These are phyloP conservation scores for Otolemur crassicaudatus DNA, from an alignment of 2,797 vertebrate species.

Conservation along the genomic window DNA sequence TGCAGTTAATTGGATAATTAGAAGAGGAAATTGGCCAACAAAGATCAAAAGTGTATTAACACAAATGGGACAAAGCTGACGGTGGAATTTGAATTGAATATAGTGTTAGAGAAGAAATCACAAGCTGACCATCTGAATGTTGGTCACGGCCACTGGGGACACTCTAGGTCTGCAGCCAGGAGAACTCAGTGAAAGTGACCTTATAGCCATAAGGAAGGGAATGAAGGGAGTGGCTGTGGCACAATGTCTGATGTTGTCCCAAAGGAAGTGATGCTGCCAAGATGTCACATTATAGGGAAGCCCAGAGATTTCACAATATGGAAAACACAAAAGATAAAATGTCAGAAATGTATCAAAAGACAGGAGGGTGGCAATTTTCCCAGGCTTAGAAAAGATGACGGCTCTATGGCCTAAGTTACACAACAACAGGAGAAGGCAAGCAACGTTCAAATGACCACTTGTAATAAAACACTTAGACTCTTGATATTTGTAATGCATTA, in stretches of 20 bases:
- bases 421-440: not conserved
- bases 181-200: not conserved
- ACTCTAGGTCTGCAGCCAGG: not conserved
- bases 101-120: not conserved
- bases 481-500: not conserved
- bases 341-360: not conserved
- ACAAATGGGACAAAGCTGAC: not conserved
- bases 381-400: not conserved
- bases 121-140: not conserved
- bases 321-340: not conserved
- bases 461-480: not conserved
- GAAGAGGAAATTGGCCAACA: not conserved
- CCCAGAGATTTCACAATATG: not conserved
- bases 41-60: not conserved
- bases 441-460: not conserved
- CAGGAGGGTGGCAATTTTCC: not conserved
- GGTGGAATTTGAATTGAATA: not conserved
- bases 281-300: not conserved
- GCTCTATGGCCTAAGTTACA: not conserved
- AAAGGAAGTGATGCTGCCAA: not conserved
- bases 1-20: not conserved
- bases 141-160: not conserved
- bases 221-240: not conserved
- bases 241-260: not conserved
- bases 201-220: not conserved